Conservation (phyloP, 2,888 invertebrate genomes). For the Pyrrhia umbra region DNA sequence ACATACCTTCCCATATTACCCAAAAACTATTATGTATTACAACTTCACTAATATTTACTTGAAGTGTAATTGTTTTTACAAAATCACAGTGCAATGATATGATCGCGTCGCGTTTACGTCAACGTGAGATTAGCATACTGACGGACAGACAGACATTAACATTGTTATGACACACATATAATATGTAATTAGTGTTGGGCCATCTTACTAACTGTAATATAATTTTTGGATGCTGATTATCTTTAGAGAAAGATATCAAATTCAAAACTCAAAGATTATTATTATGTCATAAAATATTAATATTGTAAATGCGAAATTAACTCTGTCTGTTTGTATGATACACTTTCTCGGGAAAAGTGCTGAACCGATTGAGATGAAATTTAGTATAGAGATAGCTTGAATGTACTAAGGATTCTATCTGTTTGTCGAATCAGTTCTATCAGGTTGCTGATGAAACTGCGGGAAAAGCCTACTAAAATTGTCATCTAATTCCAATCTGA, state of each 20-base stretch:
- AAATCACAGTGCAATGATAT: slow-evolving; percentile 18
- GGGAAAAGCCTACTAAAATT: too few species aligned
- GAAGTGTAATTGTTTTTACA: slow-evolving; percentile 39
- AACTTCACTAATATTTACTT: background rate
- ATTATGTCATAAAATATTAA: too few species aligned
- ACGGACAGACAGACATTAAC: slow-evolving; percentile 35
- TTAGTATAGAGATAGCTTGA: too few species aligned
- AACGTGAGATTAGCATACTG: slow-evolving; percentile 24
- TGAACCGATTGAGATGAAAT: too few species aligned
- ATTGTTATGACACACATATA: slow-evolving; percentile 34
- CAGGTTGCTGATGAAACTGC: too few species aligned
- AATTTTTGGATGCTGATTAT: background rate
- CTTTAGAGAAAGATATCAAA: background rate
- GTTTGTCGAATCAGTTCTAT: too few species aligned
- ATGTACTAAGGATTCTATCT: too few species aligned
- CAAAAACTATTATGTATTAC: background rate
- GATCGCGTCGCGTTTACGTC: slow-evolving; percentile 27
- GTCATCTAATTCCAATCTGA: too few species aligned
- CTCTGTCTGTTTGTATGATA: too few species aligned
- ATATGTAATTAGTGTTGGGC: slow-evolving; percentile 27
- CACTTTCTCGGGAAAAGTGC: too few species aligned
- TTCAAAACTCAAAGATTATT: too few species aligned
- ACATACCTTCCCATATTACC: background rate
- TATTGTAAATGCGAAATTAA: too few species aligned
- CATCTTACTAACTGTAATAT: slow-evolving; percentile 20